Evolutionary conservation across 1,140 invertebrate genomes (phyloP), one percentile per base, ranked within the genome.

Genomic region (Lepeophtheirus salmonis): DNA sequence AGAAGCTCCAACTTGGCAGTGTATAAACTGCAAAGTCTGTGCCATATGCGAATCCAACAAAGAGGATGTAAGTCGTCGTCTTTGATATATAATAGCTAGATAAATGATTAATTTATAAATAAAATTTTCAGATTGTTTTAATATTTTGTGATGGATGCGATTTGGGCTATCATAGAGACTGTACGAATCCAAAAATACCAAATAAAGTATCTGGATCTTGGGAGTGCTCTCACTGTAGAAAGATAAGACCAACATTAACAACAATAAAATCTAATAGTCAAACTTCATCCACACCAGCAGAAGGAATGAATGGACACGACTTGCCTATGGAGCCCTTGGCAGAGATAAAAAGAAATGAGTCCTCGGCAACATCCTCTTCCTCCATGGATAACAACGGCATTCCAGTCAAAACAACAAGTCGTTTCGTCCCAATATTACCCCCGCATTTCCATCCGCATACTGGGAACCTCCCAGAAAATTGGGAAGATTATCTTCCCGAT

Each of bases 401-500:
- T 2, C 16, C 49, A 2, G 52, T 20, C 16, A 22, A 22, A 20
- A 22, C 18, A 22, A 54, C 16, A 2, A 22, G 17, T 22, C 17
- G 22, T 20, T 22, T 54, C 2, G 18, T 54, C 17, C 55, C 55
- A 14, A 24, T 30, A 14, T 21, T 57, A 3, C 55, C 55, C 16
- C 55, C 55, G 16, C 55, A 57, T 17, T 21, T 57, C 17, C 55
- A 57, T 24, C 55, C 55, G 2, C 23, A 30, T 21, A 57, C 23
- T 10, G 55, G 55, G 3, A 10, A 3, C 6, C 13, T 57, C 18
- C 59, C 59, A 12, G 14, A 2, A 2, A 56, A 54, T 50, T 61
- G 59, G 59, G 50, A 61, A 23, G 59, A 61, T 16, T 53, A 18
- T n/a, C 59, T 50, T 4, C 53, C 49, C 50, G 67, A 69, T 50